Base-by-base conservation (phyloP, 1,140 invertebrate species). In the Helicoverpa armigera region DNA sequence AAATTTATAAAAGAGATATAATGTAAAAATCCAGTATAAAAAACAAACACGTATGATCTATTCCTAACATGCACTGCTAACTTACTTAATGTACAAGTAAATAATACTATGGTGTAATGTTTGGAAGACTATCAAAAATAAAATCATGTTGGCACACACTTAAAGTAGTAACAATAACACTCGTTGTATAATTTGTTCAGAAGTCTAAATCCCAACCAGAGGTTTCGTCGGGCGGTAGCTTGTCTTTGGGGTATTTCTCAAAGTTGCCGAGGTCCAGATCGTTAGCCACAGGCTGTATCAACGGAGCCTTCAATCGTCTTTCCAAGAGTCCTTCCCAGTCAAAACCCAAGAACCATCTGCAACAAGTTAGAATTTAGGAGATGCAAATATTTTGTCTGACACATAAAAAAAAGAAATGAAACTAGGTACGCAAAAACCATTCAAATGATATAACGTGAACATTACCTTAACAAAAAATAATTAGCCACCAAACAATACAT, bases 311-410 rank as follows among this genome's bases (percentile, higher is more conserved):
- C 58, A 99, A 86, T 50, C 96, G 97, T 81, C 97, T 94, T 73
- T 96, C 96, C 29, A 96, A 95, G 18, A 99, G 93, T 12, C 97
- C 97, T 83, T 98, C 97, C 98, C 98, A 99, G 89, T 99, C 98
- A 89, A 99, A 98, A 67, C 97, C 98, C 87, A 98, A 96, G 95
- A 99, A 99, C 98, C 98, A 99, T 85, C 98, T 97, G 83, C 35
- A 43, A 43, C 9, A 9, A 9, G 9, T 43, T 43, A 7, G 9
- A 43, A 43, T 43, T 43, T 9, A 43, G 35, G 5, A 9, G 35
- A 43, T 5, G 9, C 1, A 43, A 9, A 43, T 43, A 43, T 43
- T 43, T 43, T 43, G 35, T 43, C 35, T 9, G 5, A 43, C 35
- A 9, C 35, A 43, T 43, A 43, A 5, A 43, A 43, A 43, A 43